Percentiles rank a stretch among this genome's conserved stretches.
phyloP scores from a whole-genome alignment of 1,140 invertebrate genomes.

The Paraescarpia echinospica region DNA sequence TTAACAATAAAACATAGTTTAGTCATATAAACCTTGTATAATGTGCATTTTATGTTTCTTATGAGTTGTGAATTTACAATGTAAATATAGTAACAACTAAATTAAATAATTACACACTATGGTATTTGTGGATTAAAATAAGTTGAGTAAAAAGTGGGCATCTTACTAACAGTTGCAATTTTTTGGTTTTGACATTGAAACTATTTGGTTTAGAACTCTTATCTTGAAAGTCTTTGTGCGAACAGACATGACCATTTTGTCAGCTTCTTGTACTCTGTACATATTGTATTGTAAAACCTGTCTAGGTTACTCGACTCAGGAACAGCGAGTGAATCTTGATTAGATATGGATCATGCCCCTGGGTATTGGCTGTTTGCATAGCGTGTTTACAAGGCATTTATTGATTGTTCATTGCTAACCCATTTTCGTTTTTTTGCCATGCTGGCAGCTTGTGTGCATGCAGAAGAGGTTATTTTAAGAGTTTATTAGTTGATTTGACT shows the following conservation, averaged over 20 bases:
- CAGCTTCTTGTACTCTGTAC: neutral
- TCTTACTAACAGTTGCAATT: neutral
- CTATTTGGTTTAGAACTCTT: neutral
- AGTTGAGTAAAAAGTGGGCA: neutral
- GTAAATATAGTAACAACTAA: no score
- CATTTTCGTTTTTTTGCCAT: neutral
- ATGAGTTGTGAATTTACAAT: no score
- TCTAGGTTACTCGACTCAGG: neutral
- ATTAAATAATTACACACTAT: no score
- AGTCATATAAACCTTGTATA: no score
- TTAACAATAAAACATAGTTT: no score
- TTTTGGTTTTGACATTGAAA: neutral
- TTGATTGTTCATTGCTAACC: neutral
- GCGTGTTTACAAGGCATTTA: neutral
- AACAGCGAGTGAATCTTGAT: neutral
- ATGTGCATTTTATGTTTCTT: no score
- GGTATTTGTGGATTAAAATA: no score
- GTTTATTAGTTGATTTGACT: neutral
- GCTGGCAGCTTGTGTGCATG: neutral
- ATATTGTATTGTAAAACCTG: neutral
- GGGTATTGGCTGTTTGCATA: neutral
- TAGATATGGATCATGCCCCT: neutral
- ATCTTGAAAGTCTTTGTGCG: neutral
- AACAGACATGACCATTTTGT: neutral
- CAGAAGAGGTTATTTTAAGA: neutral